Base-by-base conservation (phyloP, 2,113 vertebrate genomes). In the Egretta garzetta region DNA sequence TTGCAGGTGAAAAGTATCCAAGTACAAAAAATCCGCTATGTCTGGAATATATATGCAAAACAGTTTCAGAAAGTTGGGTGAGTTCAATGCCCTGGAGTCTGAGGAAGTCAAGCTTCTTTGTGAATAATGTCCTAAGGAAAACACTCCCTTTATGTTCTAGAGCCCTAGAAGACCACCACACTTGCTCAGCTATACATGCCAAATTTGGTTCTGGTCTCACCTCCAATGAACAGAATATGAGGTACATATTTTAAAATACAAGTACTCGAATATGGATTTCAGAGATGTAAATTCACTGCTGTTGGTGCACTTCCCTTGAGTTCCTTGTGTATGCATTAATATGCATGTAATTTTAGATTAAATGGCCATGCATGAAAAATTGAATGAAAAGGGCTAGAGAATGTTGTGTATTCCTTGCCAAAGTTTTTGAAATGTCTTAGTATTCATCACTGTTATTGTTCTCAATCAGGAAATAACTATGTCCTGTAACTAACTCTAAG, bases 41-140 rank as follows among this genome's bases (percentile, higher is more conserved):
- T 98, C 89, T 99, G 98, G 98, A 97, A 99, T 94, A 88, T 95
- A 66, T 87, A 53, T 41, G 97, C 95, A 94, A 98, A 97, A 52
- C 74, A 96, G 41, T 99, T 99, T 75, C 97, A 98, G 90, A 98
- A 98, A 93, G 90, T 93, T 70, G 98, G 98, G 98, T 99, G 97
- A 98, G 98, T 98, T 92, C 55, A 49, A 14, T 74, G 33, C 35
- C 22, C 18, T 26, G 33, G 23, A 85, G 18, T 53, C 13, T n/a
- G 47, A 83, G 68, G 49, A 80, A 72, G 50, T 67, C 52, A 81
- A 67, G 6, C 13, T 53, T 47, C 71, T 86, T 80, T 52, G 73
- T 71, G 45, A 86, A 84, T 30, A 33, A 33, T 20, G 7, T n/a
- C 24, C 37, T 83, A 77, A 97, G 75, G 80, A 96, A 73, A 77